phyloP scores from a whole-genome alignment of 2,888 invertebrate species.

The Nezara viridula region DNA sequence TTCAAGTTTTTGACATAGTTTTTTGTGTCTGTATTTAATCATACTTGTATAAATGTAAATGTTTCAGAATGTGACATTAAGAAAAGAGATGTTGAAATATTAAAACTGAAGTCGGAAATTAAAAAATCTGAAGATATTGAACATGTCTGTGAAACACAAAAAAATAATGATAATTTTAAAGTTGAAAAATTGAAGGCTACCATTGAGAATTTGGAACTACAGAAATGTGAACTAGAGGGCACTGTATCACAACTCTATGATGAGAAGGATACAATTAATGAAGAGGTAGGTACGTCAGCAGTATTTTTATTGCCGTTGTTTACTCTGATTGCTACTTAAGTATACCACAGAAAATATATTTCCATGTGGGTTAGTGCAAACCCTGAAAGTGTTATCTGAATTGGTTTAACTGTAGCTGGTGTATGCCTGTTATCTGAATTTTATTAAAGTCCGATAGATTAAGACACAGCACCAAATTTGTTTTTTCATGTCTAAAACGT shows the following conservation, averaged over 20 bases:
- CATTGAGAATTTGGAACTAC: conserved; percentile 48
- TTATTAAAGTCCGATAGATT: no score
- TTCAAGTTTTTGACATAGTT: neutral
- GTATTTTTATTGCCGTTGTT: neutral
- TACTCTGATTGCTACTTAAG: neutral
- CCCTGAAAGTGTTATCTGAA: no score
- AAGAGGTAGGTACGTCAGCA: conserved; percentile 41
- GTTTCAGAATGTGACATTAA: conserved; percentile 43
- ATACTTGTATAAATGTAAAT: neutral
- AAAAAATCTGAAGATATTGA: conserved; percentile 32
- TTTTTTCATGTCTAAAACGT: no score
- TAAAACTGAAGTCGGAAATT: conserved; percentile 26
- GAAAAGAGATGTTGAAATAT: conserved; percentile 39
- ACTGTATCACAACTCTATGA: neutral
- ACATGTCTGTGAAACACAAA: conserved; percentile 39
- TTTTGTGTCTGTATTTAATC: neutral
- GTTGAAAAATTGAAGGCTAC: conserved; percentile 52
- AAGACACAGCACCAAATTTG: no score
- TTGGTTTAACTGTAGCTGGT: no score
- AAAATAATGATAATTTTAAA: conserved; percentile 20
- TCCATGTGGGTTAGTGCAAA: no score
- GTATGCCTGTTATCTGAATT: no score
- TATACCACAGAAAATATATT: no score
- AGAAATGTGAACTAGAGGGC: conserved; percentile 25
- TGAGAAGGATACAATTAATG: conserved; percentile 32